These are phyloP conservation scores for Caranx ignobilis DNA, from an alignment of 2,113 vertebrate genomes.

Conservation along the genomic window DNA sequence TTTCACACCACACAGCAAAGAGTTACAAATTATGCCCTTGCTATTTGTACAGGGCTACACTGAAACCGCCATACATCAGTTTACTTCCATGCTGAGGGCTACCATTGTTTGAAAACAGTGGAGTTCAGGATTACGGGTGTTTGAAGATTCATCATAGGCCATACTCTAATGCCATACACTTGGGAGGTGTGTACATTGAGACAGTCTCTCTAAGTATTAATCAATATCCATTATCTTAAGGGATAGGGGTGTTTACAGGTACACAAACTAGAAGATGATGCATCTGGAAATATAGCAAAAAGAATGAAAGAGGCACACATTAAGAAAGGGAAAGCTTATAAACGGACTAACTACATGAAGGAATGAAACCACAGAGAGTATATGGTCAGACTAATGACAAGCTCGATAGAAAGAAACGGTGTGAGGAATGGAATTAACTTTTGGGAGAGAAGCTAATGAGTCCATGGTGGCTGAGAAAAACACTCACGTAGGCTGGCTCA, in stretches of 20 bases:
- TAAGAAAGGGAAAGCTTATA: background rate
- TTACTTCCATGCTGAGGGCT: slow-evolving; percentile 20
- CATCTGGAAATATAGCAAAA: background rate
- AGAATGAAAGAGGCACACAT: background rate
- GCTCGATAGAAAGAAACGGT: slow-evolving; percentile 35
- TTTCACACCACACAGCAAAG: slow-evolving; percentile 10
- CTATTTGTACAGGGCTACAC: slow-evolving; percentile 11
- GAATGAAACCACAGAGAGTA: slow-evolving; percentile 19
- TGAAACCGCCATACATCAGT: slow-evolving; percentile 53
- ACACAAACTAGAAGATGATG: background rate
- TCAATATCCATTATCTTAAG: background rate
- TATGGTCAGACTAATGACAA: slow-evolving; percentile 45
- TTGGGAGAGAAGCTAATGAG: slow-evolving; percentile 59
- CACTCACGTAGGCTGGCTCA: slow-evolving; percentile 33
- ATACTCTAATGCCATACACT: background rate
- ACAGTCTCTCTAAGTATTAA: background rate
- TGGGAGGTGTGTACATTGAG: background rate
- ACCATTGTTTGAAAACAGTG: slow-evolving; percentile 43
- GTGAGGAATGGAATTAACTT: slow-evolving; percentile 54
- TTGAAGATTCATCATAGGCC: slow-evolving; percentile 41
- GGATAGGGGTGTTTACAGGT: background rate
- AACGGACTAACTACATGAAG: slow-evolving; percentile 11
- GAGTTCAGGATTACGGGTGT: slow-evolving; percentile 19
- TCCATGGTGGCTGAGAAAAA: slow-evolving; percentile 45
- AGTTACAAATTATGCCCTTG: slow-evolving; percentile 43